Evolutionary conservation across 1,140 invertebrate species (phyloP), one percentile per base, ranked within the genome.

Genomic region (Antheraea pernyi): DNA sequence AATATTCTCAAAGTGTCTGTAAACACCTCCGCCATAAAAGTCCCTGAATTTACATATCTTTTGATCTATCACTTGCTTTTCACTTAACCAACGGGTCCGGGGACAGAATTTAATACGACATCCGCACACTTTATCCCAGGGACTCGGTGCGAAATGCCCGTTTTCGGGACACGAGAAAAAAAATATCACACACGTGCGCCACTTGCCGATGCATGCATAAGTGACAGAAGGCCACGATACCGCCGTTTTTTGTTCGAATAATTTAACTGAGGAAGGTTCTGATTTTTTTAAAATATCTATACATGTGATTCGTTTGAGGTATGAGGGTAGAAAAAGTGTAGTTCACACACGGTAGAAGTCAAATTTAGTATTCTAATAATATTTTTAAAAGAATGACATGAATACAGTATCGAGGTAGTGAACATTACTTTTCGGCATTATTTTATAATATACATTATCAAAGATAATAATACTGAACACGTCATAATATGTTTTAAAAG

Each of bases 131-230:
- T 63, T 16, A 63, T 8, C 30, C 30, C 30, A n/a, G 6, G 10
- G 59, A 61, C 8, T 8, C 8, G 58, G n/a, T 59, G 58, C 63
- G 36, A 18, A 42, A 42, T 18, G 39, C 11, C 39, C 39, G 11
- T 42, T 42, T 42, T 42, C 8, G 19, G 19, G 30, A 61, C 30
- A 61, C 19, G 16, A 22, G 59, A 19, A 13, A 61, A 61, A 13
- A 61, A 19, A 22, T 22, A 6, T 22, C 58, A 59, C 59, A 61
- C 59, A 19, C 59, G 19, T 30, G 30, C 59, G 59, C 19, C 59
- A 22, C 19, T 22, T 61, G 59, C 6, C 30, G 59, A 61, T 61
- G 59, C 59, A 61, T 61, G 59, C 30, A 61, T 61, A 22, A 61
- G 30, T 9, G 59, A 22, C 7, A 30, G 30, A 19, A 19, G 19